Base-by-base conservation (phyloP, 1,140 invertebrate genomes). In the Heliconius nattereri region DNA sequence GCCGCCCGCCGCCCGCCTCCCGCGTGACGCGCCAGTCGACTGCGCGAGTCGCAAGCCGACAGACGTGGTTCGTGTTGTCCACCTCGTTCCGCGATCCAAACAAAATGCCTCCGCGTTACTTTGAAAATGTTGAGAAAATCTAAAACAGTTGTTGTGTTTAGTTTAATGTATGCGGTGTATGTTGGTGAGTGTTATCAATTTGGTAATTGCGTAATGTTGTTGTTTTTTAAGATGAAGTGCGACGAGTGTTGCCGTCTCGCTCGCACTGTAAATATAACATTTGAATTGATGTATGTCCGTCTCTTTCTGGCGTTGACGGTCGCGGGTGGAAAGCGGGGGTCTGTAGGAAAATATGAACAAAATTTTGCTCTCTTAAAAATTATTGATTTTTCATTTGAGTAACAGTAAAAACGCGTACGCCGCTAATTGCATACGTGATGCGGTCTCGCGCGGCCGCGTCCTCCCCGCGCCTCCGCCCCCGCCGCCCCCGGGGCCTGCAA, bases 331-430 rank as follows among this genome's bases (percentile, higher is more conserved):
- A 88, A 86, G 84, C 83, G 81, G 85, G 89, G 89, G 83, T 85
- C 87, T 86, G 81, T 85, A 86, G 92, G 91, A 92, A 93, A 93
- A 93, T 93, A 93, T 93, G 89, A 92, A 91, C 90, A 92, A 52
- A 52, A 91, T 90, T 91, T 88, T 82, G 87, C 89, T 85, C 90
- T 89, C 89, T 90, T 91, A 92, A 93, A 92, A 92, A 90, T 92
- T 93, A 93, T 92, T 93, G 92, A 93, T 92, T 92, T 92, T 92
- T 89, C 90, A 89, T 91, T 85, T 86, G 89, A 89, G 90, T 91
- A 91, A 52, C 49, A 52, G 40, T 52, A 52, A 52, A 92, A 88
- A 84, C 86, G 80, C 80, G 83, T 82, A 78, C 83, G 81, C 85
- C 81, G 82, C 85, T 91, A 91, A 90, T 91, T 91, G 90, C 89